Evolutionary conservation across 2,888 invertebrate species (phyloP).

Genomic region (Omphaloscelis lunosa): DNA sequence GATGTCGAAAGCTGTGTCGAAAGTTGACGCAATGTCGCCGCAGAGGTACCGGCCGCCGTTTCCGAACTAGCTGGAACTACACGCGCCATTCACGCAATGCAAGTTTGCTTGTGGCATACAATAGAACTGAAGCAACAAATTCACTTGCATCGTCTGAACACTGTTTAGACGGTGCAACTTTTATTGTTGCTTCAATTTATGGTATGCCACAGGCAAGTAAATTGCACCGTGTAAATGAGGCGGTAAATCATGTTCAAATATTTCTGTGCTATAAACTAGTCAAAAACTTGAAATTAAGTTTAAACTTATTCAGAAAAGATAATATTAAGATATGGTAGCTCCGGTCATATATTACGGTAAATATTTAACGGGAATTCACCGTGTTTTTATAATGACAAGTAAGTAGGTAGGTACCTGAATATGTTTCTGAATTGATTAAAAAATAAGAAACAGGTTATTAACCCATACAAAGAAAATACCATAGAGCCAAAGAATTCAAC

Average conservation of each 20-base stretch:
- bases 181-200: background rate
- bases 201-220: background rate
- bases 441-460: conserved; percentile 2
- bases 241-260: background rate
- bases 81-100: background rate
- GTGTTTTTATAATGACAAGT: background rate
- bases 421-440: background rate
- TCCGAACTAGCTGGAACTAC: conserved; percentile 27
- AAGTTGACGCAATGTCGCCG: conserved; percentile 24
- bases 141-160: no score
- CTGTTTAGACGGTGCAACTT: background rate
- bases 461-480: background rate
- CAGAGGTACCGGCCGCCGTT: conserved; percentile 27
- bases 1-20: conserved; percentile 71
- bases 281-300: no score
- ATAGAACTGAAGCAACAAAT: no score
- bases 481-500: background rate
- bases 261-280: background rate
- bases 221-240: background rate
- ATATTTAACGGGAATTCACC: background rate
- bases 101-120: no score
- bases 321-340: no score
- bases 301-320: background rate
- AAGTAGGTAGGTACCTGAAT: background rate
- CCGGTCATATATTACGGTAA: background rate